Evolutionary conservation across 2,888 invertebrate species (phyloP).

Genomic region (Lochmaea capreae): DNA sequence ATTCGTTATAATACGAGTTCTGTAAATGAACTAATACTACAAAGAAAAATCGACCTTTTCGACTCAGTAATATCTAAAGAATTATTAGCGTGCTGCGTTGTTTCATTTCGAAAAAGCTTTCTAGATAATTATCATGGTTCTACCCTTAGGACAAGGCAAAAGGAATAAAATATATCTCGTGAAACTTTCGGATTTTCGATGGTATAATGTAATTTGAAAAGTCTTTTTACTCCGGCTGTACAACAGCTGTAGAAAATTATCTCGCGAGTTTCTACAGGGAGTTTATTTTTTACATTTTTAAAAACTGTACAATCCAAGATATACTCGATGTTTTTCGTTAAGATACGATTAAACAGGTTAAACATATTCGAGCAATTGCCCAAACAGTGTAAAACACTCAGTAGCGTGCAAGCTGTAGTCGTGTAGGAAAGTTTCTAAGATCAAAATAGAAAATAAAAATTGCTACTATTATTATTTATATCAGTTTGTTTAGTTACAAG

Average conservation of each 20-base stretch:
- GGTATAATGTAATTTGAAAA: slow-evolving; percentile 36
- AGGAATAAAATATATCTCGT: slow-evolving; percentile 35
- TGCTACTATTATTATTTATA: too few species aligned
- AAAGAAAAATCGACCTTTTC: neutral
- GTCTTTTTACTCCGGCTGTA: slow-evolving; percentile 30
- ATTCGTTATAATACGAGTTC: neutral
- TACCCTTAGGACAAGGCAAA: slow-evolving; percentile 26
- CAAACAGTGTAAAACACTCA: too few species aligned
- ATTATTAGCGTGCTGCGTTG: neutral
- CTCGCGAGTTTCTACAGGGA: slow-evolving; percentile 9
- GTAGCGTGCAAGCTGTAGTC: too few species aligned
- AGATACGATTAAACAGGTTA: too few species aligned
- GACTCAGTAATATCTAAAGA: neutral
- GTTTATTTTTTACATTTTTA: neutral
- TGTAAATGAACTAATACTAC: neutral
- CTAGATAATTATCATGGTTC: slow-evolving; percentile 36
- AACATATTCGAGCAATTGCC: too few species aligned
- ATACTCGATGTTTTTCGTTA: neutral
- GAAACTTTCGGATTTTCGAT: slow-evolving; percentile 35
- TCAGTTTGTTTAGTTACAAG: too few species aligned
- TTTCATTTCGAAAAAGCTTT: slow-evolving; percentile 28
- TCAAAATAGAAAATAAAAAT: too few species aligned
- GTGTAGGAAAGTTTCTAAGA: too few species aligned
- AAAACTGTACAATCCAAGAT: neutral
- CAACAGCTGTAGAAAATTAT: slow-evolving; percentile 40